Base-by-base conservation (phyloP, 2,113 vertebrate species). In the Plectropomus leopardus region DNA sequence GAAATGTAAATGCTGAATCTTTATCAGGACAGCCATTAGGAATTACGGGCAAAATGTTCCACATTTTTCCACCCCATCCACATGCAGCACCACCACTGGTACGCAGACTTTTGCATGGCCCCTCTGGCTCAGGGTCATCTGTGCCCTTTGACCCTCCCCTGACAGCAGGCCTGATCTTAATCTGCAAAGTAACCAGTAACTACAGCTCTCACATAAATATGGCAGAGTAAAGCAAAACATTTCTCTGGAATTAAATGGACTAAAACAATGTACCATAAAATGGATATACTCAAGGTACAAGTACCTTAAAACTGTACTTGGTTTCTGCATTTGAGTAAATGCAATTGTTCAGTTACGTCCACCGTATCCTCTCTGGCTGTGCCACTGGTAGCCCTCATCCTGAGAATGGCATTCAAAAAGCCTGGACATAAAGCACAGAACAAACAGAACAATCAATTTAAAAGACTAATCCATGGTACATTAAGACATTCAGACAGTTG, bases 391-490 rank as follows among this genome's bases (percentile, higher is more conserved):
- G 13, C 16, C 24, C 71, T 58, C 51, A 70, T 58, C 51, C 32
- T 6, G 2, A 54, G 50, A 45, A 28, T 64, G 45, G 11, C 23
- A 48, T 60, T 72, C 66, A 28, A 66, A n/a, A 71, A 44, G 44
- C 44, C 28, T 51, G 6, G 26, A 48, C 15, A 24, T n/a, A 36
- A 26, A 65, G 51, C 51, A 45, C 1, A 30, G 40, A 40, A n/a
- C 21, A 63, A 63, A 63, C 36, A 57, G 5, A 24, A 34, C 47
- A 19, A 61, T 73, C 54, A 55, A 67, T 68, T 80, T 45, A 10
- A 69, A 78, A 78, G 55, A 68, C 47, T 72, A 48, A 68, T 73
- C 30, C 36, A 30, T 65, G 32, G 28, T 59, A 57, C 68, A 74
- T 58, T 57, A 53, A 59, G 53, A 77, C 28, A 68, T 54, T 65